Percentiles rank a stretch among this genome's conserved stretches.
These are phyloP conservation scores for Brachyrhaphis roseni DNA, from an alignment of 2,797 vertebrate genomes.

Conservation along the genomic window DNA sequence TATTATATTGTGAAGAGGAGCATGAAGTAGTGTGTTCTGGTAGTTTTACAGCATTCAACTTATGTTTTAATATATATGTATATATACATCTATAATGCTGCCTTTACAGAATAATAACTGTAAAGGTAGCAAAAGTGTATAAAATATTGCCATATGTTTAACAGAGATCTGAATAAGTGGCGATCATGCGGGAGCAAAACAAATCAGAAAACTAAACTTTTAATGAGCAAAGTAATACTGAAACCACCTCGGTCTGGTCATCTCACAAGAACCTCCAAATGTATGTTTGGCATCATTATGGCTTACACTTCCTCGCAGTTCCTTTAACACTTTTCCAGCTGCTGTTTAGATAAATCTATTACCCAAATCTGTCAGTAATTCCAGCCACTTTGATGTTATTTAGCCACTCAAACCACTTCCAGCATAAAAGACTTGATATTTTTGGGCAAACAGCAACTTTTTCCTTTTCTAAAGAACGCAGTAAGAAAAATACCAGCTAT, in stretches of 20 bases:
- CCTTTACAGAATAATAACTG: constrained; percentile 31
- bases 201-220: constrained; percentile 27
- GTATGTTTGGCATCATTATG: constrained; percentile 71
- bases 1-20: constrained; percentile 53
- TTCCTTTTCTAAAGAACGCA: neutral
- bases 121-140: constrained; percentile 70
- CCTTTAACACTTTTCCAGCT: constrained; percentile 25
- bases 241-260: constrained; percentile 43
- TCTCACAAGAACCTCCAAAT: constrained; percentile 10
- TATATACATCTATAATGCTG: constrained; percentile 16
- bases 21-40: constrained; percentile 50
- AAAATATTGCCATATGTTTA: constrained; percentile 68
- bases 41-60: constrained; percentile 40
- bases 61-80: neutral
- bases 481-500: constrained; percentile 36
- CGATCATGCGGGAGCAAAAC: constrained; percentile 42
- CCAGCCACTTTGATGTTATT: constrained; percentile 17
- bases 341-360: constrained; percentile 20
- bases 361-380: constrained; percentile 10
- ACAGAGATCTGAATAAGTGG: constrained; percentile 53
- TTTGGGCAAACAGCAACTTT: neutral
- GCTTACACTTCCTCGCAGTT: constrained; percentile 74
- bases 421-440: constrained; percentile 11
- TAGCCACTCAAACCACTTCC: constrained; percentile 15
- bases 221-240: constrained; percentile 53